A percentile compares a stretch with the other conserved stretches of the same genome.
Conservation (phyloP, 2,888 invertebrate genomes). For the Siphonodentalium dalli region DNA sequence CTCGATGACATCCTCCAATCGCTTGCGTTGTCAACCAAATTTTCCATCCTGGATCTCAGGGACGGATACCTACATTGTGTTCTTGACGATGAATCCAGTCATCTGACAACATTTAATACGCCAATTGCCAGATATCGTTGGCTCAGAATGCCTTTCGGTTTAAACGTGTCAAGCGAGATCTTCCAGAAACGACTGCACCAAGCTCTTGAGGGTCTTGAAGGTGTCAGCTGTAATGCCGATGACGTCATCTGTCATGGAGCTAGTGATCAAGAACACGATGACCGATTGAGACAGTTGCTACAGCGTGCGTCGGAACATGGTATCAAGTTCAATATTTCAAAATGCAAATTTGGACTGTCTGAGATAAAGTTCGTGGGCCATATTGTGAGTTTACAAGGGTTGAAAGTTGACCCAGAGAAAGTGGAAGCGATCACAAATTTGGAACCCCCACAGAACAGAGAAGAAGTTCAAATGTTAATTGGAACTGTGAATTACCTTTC, state of each 20-base stretch:
- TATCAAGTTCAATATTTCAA: too few species aligned
- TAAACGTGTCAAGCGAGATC: slow-evolving; percentile 6
- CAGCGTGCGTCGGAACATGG: too few species aligned
- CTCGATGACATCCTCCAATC: too few species aligned
- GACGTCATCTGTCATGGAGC: slow-evolving; percentile 13
- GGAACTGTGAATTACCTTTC: too few species aligned
- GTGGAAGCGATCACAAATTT: neutral
- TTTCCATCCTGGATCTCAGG: too few species aligned
- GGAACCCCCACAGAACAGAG: neutral
- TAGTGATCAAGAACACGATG: slow-evolving; percentile 5
- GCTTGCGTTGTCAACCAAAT: too few species aligned
- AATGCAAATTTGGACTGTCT: neutral
- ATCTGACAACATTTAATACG: too few species aligned
- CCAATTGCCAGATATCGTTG: too few species aligned
- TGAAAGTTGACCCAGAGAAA: neutral
- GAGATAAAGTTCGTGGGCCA: neutral
- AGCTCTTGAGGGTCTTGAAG: slow-evolving; percentile 7
- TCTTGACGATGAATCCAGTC: too few species aligned
- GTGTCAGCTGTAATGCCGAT: slow-evolving; percentile 13
- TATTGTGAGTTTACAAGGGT: neutral
- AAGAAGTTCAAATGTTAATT: neutral
- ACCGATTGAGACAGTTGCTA: neutral
- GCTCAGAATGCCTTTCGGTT: slow-evolving; percentile 24
- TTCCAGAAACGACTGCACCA: slow-evolving; percentile 11
- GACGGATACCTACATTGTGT: too few species aligned